A percentile compares a stretch with the other conserved stretches of the same genome.
Conservation (phyloP, 2,797 vertebrate species). For the Clarias platycephalus region DNA sequence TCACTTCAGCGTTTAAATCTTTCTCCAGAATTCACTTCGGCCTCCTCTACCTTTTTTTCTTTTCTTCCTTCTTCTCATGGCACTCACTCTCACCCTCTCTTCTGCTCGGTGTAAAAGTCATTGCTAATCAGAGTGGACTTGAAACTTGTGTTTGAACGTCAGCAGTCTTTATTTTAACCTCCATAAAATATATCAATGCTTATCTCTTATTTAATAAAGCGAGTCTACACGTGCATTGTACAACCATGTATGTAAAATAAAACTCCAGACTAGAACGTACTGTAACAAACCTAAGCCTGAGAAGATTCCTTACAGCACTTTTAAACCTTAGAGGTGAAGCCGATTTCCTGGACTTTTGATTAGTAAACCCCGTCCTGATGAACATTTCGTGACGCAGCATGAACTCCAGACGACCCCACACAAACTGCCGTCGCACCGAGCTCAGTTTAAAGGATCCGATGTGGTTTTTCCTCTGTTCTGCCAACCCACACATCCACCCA, state of each 20-base stretch:
- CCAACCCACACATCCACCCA: conserved; percentile 17
- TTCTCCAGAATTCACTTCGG: not conserved
- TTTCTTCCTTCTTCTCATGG: not conserved
- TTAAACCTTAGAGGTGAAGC: not conserved
- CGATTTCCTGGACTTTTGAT: no score
- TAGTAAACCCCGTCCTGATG: not conserved
- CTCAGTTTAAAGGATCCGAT: conserved; percentile 39
- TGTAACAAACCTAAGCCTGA: not conserved
- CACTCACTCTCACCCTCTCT: not conserved
- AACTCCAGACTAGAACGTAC: not conserved
- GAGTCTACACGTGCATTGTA: no score
- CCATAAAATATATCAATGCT: not conserved
- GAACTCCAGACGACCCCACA: not conserved
- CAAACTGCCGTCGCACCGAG: not conserved
- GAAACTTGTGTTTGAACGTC: not conserved
- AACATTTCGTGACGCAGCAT: not conserved
- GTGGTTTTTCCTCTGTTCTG: conserved; percentile 29
- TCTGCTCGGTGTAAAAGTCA: not conserved
- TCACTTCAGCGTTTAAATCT: no score
- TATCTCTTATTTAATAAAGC: no score
- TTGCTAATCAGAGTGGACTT: not conserved
- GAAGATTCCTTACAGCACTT: not conserved
- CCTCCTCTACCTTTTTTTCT: not conserved
- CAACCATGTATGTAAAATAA: not conserved
- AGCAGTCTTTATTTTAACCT: not conserved